Evolutionary conservation across 2,888 invertebrate genomes (phyloP), one percentile per base, ranked within the genome.

Genomic region (Eulithis prunata): DNA sequence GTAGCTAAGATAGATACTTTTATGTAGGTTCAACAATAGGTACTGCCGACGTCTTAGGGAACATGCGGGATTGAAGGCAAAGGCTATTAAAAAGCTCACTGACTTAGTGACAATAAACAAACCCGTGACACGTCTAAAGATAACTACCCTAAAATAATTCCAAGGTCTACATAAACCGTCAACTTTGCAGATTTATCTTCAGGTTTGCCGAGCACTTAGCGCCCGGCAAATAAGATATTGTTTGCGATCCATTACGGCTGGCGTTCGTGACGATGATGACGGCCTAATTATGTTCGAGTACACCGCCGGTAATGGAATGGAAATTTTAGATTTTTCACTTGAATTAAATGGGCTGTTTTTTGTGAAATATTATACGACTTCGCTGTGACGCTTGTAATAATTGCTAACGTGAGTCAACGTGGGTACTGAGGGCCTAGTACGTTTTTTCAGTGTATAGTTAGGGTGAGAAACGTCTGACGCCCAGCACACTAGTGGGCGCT

Each of bases 181-280:
- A 43, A 47, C 55, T 14, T 14, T 7, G 61, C 47, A 66, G 62
- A 63, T 67, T 63, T 63, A 63, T 66, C 62, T 57, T 13, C 51
- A 43, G 57, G 67, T 55, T 66, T 66, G 52, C 63, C 14, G 21
- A 67, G 60, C 62, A 68, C 71, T 70, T 51, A 57, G 52, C 45
- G 64, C 10, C 41, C 57, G 10, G 57, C 58, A 70, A 68, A 66
- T 70, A 72, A 71, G 72, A 72, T 72, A 73, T 73, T 77, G 77
- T 77, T 75, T 77, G 75, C 72, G 58, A 77, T 77, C 77, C 77
- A 77, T 77, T 77, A 77, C 72, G 57, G 62, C 45, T 56, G 32
- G 32, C 49, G 68, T 51, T 65, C 56, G 66, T 36, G 54, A 38
- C 64, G 61, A 60, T 66, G 71, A 62, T 64, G 66, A 64, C 72